Conservation (phyloP, 92 coral and sea anemone species). For the Pocillopora grandis region DNA sequence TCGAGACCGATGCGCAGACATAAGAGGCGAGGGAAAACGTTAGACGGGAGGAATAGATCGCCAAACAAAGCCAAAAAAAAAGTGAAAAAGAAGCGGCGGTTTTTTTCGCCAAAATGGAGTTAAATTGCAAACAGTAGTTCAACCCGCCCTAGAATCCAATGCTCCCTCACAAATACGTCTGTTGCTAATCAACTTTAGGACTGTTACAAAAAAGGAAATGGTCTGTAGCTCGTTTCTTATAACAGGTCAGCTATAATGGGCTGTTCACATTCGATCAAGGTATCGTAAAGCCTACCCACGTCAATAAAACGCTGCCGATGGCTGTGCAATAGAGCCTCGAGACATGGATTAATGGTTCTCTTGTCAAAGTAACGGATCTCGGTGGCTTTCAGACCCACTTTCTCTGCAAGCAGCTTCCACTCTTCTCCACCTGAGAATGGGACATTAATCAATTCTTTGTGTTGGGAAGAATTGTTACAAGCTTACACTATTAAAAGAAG, state of each 20-base stretch:
- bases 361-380: conserved; percentile 9
- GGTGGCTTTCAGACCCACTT: background rate
- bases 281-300: conserved; percentile 1
- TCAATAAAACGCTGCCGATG: conserved; percentile 1
- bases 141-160: no score
- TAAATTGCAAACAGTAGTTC: no score
- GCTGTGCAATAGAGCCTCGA: background rate
- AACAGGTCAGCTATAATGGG: background rate
- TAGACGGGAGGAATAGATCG: no score
- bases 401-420: background rate
- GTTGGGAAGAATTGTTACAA: background rate
- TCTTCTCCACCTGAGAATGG: background rate
- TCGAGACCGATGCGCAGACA: no score
- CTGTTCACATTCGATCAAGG: background rate
- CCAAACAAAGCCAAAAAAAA: no score
- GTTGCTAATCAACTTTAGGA: no score
- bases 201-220: background rate
- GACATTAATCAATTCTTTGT: background rate
- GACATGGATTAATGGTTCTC: background rate
- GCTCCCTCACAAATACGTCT: no score
- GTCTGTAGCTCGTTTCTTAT: background rate
- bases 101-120: no score
- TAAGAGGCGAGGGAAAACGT: no score
- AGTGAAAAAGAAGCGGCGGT: no score
- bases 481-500: no score